Conservation (phyloP, 2,888 invertebrate genomes). For the Drepanosiphum platanoidis region DNA sequence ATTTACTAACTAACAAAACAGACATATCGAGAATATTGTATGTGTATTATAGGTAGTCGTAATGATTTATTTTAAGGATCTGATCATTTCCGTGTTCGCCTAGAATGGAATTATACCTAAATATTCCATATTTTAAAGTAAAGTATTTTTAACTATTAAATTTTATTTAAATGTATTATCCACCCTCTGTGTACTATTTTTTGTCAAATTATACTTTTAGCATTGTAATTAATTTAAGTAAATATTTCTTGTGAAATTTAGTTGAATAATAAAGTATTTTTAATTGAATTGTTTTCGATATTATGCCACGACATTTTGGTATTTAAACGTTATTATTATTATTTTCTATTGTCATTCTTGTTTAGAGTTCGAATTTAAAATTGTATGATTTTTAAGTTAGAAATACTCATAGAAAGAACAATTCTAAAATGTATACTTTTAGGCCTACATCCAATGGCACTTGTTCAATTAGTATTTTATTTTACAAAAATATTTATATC, state of each 20-base stretch:
- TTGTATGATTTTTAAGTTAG: too few species aligned
- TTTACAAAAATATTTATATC: too few species aligned
- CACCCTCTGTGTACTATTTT: background rate
- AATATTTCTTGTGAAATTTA: background rate
- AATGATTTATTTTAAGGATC: slow-evolving; percentile 35
- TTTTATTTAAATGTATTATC: background rate
- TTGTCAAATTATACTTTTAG: slow-evolving; percentile 12
- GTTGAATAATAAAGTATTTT: background rate
- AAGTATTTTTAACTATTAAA: background rate
- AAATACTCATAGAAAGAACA: too few species aligned
- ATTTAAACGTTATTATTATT: too few species aligned
- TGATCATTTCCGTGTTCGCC: slow-evolving; percentile 30
- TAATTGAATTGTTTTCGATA: too few species aligned
- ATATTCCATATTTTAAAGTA: slow-evolving; percentile 4
- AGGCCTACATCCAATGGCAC: too few species aligned
- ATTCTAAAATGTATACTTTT: too few species aligned
- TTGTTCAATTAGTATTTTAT: too few species aligned
- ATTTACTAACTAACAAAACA: background rate
- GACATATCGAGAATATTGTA: slow-evolving; percentile 4
- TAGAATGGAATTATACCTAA: slow-evolving; percentile 19
- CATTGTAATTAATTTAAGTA: background rate
- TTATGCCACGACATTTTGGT: too few species aligned
- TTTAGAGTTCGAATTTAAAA: too few species aligned
- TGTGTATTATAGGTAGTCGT: background rate
- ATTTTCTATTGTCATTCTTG: too few species aligned